Conservation (phyloP, 2,888 invertebrate genomes). For the Lacanobia wlatinum region DNA sequence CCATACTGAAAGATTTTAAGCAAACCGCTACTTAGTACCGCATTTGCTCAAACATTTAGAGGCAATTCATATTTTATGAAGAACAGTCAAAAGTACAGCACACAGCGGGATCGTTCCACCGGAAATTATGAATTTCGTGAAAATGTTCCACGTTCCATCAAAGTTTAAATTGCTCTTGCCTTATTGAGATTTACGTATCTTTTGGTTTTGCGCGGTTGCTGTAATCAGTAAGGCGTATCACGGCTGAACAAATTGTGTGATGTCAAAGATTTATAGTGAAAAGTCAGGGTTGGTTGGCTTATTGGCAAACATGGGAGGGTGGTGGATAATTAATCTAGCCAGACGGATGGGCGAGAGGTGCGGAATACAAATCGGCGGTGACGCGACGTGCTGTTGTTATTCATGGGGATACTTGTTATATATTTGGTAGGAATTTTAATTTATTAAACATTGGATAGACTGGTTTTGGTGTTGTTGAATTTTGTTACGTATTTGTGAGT, state of each 20-base stretch:
- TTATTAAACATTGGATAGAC: constrained; percentile 26
- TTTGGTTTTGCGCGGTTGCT: constrained; percentile 34
- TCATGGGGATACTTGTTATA: constrained; percentile 62
- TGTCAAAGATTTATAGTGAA: constrained; percentile 81
- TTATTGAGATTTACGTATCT: constrained; percentile 50
- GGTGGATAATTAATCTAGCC: constrained; percentile 89
- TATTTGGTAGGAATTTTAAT: constrained; percentile 57
- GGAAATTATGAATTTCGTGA: constrained; percentile 64
- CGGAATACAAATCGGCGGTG: constrained; percentile 86
- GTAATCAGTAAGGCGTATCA: constrained; percentile 63
- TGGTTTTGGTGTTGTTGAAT: neutral
- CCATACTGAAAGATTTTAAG: constrained; percentile 7
- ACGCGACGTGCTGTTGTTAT: constrained; percentile 70
- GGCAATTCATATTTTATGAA: constrained; percentile 46
- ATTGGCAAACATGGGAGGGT: constrained; percentile 88
- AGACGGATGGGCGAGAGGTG: constrained; percentile 83
- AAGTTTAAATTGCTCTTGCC: constrained; percentile 71
- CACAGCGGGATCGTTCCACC: constrained; percentile 32
- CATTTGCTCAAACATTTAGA: constrained; percentile 41
- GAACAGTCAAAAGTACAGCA: constrained; percentile 41
- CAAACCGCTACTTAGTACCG: constrained; percentile 17
- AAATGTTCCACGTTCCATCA: constrained; percentile 60
- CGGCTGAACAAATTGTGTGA: constrained; percentile 64
- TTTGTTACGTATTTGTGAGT: neutral
- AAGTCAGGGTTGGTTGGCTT: constrained; percentile 81